Evolutionary conservation across 2,113 vertebrate species (phyloP), one percentile per base, ranked within the genome.

Genomic region (Heptranchias perlo): DNA sequence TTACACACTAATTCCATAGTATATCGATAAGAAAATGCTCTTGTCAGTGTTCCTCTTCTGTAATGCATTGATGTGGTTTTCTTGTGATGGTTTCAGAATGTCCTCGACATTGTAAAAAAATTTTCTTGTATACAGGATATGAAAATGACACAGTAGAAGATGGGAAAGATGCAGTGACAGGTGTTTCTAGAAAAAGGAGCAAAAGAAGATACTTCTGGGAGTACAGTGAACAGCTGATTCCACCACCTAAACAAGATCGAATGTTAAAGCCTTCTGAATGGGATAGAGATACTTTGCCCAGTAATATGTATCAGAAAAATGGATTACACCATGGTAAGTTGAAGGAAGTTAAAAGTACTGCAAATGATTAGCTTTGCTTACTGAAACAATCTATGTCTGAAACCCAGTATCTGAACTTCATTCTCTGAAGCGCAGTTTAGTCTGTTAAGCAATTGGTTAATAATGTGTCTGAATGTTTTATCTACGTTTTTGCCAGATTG

Each of bases 161-260:
- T 96, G 97, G 99, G 96, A 99, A 99, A 97, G 99, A 99, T 96
- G 97, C 99, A 97, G 98, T 99, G 35, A 98, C 99, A n/a, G 97
- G 99, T 96, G 98, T 98, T 96, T 98, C 98, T 96, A 98, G 98
- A 96, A 99, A 99, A 96, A 98, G 99, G 97, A 98, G 99, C 96
- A 99, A 99, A 96, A 97, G 99, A 39, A 98, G 99, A 96, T 99
- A 99, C 97, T 99, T 99, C 97, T 99, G 99, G 99, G 99, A 99
- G 96, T 99, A 99, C 97, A 99, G 99, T 0, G 99, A 99, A 96
- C 99, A 99, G 54, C 98, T 99, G 96, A 98, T 95, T 31, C 96
- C 98, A 0, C 98, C 99, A 3, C 98, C 98, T 0, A 99, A 99
- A 96, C 99, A 99, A 96, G 99, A 99, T 96, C 98, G 98, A 82